A percentile compares a stretch with the other conserved stretches of the same genome.
phyloP scores from a whole-genome alignment of 1,140 invertebrate species.

The Penaeus indicus region DNA sequence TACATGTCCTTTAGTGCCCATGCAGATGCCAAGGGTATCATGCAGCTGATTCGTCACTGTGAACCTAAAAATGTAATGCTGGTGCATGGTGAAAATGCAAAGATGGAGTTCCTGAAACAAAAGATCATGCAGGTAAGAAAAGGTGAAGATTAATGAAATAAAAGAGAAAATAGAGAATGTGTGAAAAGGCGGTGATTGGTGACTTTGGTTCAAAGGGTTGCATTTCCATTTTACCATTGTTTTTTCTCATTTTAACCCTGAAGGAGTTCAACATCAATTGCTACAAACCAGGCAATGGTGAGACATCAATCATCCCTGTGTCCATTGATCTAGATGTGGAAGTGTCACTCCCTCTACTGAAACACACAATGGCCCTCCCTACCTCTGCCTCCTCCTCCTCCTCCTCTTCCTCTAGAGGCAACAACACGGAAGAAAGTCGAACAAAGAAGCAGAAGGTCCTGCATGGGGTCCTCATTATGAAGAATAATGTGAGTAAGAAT shows the following conservation, averaged over 20 bases:
- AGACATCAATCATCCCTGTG: conserved; percentile 89
- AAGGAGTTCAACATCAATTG: conserved; percentile 89
- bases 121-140: conserved; percentile 85
- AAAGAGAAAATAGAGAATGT: too few species aligned
- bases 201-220: too few species aligned
- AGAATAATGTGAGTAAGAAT: conserved; percentile 78
- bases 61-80: conserved; percentile 97
- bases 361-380: conserved; percentile 83
- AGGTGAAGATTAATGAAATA: too few species aligned
- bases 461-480: conserved; percentile 92
- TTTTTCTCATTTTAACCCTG: conserved; percentile 49
- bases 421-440: conserved; percentile 82
- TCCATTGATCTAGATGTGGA: conserved; percentile 91
- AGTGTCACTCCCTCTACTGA: conserved; percentile 87
- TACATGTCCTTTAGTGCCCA: conserved; percentile 99
- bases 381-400: conserved; percentile 74
- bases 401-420: conserved; percentile 76
- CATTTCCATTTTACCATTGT: background rate
- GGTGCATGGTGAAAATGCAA: conserved; percentile 89
- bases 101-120: conserved; percentile 94
- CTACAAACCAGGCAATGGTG: conserved; percentile 97
- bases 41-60: conserved; percentile 98
- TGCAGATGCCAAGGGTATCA: conserved; percentile 99
- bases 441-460: conserved; percentile 87
- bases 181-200: too few species aligned